Percentiles rank a stretch among this genome's conserved stretches.
Conservation (phyloP, 2,888 invertebrate genomes). For the Drosophila gaucha region DNA sequence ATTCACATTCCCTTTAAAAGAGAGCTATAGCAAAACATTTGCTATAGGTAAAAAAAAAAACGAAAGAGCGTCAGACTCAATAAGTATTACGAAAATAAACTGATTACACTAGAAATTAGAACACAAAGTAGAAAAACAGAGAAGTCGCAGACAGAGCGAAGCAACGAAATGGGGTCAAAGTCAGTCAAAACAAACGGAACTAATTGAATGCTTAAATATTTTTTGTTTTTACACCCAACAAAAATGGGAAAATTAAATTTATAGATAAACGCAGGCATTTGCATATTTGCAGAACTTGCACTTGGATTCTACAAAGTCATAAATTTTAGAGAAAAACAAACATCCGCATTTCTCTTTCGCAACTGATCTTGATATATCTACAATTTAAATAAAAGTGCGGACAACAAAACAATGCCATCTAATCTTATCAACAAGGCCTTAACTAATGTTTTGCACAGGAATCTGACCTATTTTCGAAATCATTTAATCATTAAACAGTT, state of each 20-base stretch:
- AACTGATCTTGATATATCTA: constrained; percentile 22
- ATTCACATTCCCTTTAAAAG: neutral
- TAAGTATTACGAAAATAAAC: constrained; percentile 42
- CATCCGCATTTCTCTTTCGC: constrained; percentile 1
- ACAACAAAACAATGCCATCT: constrained; percentile 17
- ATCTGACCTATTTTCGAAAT: constrained; percentile 67
- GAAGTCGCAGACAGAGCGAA: constrained; percentile 5
- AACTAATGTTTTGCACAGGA: constrained; percentile 35
- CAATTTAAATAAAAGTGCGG: neutral
- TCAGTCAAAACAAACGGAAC: constrained; percentile 41
- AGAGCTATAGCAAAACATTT: neutral
- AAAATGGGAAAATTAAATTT: constrained; percentile 6
- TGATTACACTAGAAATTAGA: constrained; percentile 48
- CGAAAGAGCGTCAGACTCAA: constrained; percentile 26
- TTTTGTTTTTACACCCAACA: constrained; percentile 4
- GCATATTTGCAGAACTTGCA: neutral
- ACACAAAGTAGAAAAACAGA: constrained; percentile 9
- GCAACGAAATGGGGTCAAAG: constrained; percentile 57
- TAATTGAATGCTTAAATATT: constrained; percentile 26
- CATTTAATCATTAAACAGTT: constrained; percentile 40
- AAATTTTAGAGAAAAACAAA: neutral
- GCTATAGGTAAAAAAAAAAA: neutral
- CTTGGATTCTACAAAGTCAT: too few relatives aligned
- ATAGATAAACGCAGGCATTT: neutral
- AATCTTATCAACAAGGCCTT: constrained; percentile 56